Base-by-base conservation (phyloP, 2,888 invertebrate genomes). In the Thyatira batis region DNA sequence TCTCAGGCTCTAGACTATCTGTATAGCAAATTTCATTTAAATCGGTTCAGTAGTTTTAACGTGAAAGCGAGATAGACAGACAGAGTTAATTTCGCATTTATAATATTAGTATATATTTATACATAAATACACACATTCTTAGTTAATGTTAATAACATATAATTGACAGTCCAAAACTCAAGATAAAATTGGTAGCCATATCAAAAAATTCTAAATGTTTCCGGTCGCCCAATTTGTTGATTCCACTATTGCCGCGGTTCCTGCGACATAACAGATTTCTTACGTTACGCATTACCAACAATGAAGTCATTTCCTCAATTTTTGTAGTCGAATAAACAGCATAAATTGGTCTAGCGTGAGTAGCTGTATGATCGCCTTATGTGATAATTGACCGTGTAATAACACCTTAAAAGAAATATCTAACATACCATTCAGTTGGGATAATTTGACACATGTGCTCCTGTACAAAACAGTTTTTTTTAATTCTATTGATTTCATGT, bases 161-260 rank as follows among this genome's bases (percentile, higher is more conserved):
- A n/a, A n/a, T 4, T 10, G 23, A 11, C 30, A 39, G 17, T 27
- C 52, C 44, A 50, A 54, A 43, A 57, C n/a, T n/a, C n/a, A n/a
- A n/a, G n/a, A n/a, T n/a, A n/a, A n/a, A n/a, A n/a, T n/a, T n/a
- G n/a, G n/a, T n/a, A n/a, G n/a, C n/a, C n/a, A 23, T 23, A 6
- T 4, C 23, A 4, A 23, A 23, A 39, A 8, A 4, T 17, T 17
- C 13, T 33, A 13, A 39, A 39, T 39, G 39, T 39, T 39, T 39
- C 39, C 39, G 13, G 8, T 39, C 39, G 39, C 39, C 39, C 39
- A 39, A 39, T 39, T 23, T 39, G 39, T 39, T 17, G 6, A 39
- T 39, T 39, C 39, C 39, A 17, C 39, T n/a, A 39, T n/a, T 39
- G 39, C 5, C 39, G 2, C 39, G 4, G 13, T 39, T 39, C 39